phyloP scores from a whole-genome alignment of 2,888 invertebrate genomes.

The Polydrusus cervinus region DNA sequence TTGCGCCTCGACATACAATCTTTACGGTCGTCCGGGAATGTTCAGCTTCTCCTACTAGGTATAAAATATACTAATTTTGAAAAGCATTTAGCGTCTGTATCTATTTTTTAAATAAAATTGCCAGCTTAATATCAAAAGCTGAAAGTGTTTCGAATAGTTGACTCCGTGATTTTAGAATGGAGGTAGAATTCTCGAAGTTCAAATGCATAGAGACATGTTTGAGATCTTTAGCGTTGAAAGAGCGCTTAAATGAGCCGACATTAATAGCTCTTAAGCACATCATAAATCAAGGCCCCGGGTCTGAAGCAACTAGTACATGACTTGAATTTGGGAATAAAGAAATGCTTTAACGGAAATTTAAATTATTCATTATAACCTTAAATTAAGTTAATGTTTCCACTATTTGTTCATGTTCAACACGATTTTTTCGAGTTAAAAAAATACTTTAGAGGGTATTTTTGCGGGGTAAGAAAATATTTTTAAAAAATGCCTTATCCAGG shows the following conservation, averaged over 20 bases:
- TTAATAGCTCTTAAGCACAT: constrained; percentile 1
- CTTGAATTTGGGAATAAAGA: not conserved
- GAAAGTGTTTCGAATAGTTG: not conserved
- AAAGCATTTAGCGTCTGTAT: no score
- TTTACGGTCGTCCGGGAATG: no score
- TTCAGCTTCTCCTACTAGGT: no score
- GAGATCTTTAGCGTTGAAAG: not conserved
- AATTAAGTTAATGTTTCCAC: not conserved
- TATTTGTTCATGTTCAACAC: no score
- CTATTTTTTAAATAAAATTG: no score
- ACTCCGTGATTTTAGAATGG: not conserved
- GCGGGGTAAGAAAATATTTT: no score
- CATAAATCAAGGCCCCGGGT: not conserved
- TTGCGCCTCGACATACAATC: no score
- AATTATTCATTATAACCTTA: not conserved
- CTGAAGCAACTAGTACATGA: not conserved
- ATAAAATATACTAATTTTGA: no score
- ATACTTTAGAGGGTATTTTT: no score
- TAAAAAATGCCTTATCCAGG: no score
- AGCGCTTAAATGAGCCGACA: constrained; percentile 5
- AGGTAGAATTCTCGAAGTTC: not conserved
- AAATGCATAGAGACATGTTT: not conserved
- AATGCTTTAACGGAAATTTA: not conserved
- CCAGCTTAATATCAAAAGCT: no score
- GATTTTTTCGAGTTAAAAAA: no score